phyloP scores from a whole-genome alignment of 2,797 vertebrate genomes.

The Hemitrygon akajei region DNA sequence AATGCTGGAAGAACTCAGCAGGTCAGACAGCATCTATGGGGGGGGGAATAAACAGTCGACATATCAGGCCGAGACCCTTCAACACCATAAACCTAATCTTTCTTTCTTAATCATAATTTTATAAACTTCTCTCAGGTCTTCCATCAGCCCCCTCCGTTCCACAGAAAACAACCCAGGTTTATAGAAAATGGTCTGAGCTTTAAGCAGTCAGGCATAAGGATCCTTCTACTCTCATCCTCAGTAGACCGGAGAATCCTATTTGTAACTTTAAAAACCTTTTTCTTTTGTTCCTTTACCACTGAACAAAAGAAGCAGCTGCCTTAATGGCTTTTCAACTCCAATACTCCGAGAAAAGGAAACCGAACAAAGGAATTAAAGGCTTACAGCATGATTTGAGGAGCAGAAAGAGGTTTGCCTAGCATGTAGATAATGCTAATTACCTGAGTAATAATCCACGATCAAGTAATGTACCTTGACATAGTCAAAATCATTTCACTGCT shows the following conservation, averaged over 20 bases:
- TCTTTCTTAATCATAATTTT: no score
- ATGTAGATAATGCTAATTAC: conserved; percentile 31
- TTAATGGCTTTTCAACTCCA: not conserved
- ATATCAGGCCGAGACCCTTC: no score
- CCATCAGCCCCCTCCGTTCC: no score
- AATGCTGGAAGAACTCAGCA: no score
- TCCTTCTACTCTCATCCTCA: not conserved
- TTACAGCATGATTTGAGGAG: conserved; percentile 2
- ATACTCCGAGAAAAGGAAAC: not conserved
- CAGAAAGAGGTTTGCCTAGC: not conserved
- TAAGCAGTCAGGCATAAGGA: conserved; percentile 10
- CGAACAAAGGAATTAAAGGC: conserved; percentile 11
- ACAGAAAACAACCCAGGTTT: no score
- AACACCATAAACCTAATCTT: no score
- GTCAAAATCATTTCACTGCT: not conserved
- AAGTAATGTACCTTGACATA: not conserved
- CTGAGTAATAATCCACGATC: not conserved
- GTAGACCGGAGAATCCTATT: conserved; percentile 20
- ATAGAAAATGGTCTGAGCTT: not conserved
- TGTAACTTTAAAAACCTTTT: conserved; percentile 26
- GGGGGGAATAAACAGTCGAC: no score
- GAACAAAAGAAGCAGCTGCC: not conserved
- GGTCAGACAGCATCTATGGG: no score
- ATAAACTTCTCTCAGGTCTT: no score
- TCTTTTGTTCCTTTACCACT: not conserved